Evolutionary conservation across 1,140 invertebrate species (phyloP).

Genomic region (Cephus cinctus): DNA sequence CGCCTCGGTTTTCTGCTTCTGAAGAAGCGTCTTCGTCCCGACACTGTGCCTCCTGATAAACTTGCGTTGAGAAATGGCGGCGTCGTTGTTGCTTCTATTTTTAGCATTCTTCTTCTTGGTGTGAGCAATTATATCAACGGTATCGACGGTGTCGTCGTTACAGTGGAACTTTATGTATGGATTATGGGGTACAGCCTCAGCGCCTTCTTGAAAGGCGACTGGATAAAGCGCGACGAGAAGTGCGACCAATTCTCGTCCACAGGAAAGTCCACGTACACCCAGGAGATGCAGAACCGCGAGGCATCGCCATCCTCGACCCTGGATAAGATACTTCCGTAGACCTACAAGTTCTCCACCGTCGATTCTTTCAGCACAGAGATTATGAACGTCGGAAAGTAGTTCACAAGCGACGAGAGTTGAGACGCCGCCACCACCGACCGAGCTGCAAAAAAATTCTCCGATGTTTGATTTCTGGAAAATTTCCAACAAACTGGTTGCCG

Average conservation of each 20-base stretch:
- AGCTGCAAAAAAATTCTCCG: constrained; percentile 30
- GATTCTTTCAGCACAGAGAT: constrained; percentile 52
- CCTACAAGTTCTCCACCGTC: constrained; percentile 48
- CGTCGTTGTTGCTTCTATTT: constrained; percentile 7
- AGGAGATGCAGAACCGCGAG: constrained; percentile 59
- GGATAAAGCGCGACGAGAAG: constrained; percentile 64
- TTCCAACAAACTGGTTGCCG: no score
- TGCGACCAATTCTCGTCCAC: constrained; percentile 61
- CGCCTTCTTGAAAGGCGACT: constrained; percentile 37
- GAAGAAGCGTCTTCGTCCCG: background rate
- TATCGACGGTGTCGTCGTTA: constrained; percentile 44
- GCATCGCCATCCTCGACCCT: constrained; percentile 63
- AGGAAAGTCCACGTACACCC: constrained; percentile 61
- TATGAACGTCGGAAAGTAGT: constrained; percentile 63
- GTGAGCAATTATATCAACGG: constrained; percentile 38
- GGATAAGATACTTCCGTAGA: constrained; percentile 59
- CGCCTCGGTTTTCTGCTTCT: constrained; percentile 5
- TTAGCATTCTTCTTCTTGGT: constrained; percentile 26
- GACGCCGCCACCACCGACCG: constrained; percentile 54
- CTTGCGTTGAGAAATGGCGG: constrained; percentile 10
- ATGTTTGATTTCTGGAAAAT: background rate
- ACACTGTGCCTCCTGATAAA: constrained; percentile 16
- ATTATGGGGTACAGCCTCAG: constrained; percentile 20
- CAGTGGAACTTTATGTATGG: constrained; percentile 42
- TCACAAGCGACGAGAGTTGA: constrained; percentile 63